These are phyloP conservation scores for Myotis planiceps DNA, from an alignment of 2,797 vertebrate species.

Conservation along the genomic window DNA sequence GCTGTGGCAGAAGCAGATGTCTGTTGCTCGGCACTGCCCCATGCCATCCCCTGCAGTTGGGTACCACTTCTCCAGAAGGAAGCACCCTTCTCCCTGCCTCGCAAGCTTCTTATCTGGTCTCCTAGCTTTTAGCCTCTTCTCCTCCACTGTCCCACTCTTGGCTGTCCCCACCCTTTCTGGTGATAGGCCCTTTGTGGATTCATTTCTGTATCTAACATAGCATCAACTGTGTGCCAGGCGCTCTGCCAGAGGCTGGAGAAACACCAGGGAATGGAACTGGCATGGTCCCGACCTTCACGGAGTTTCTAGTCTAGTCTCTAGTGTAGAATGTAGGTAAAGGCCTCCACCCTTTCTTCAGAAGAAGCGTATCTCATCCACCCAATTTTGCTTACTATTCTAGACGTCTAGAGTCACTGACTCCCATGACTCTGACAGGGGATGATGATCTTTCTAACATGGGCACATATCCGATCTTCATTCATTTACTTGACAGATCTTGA, in stretches of 20 bases:
- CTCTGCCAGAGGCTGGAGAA: background rate
- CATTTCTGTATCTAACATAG: background rate
- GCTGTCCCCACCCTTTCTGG: background rate
- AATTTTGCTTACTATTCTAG: background rate
- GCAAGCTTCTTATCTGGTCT: background rate
- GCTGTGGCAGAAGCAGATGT: background rate
- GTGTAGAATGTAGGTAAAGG: background rate
- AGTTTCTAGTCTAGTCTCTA: background rate
- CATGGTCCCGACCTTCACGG: background rate
- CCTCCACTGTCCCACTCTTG: background rate
- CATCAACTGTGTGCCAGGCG: background rate
- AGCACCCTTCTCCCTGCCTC: background rate
- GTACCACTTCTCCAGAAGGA: background rate
- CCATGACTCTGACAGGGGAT: background rate
- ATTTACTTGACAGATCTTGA: background rate
- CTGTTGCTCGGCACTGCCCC: background rate
- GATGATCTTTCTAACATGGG: background rate
- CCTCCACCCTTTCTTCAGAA: background rate
- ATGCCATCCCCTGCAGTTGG: rapidly evolving
- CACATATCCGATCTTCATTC: background rate
- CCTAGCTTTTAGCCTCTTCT: background rate
- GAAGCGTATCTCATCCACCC: background rate
- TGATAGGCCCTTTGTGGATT: background rate
- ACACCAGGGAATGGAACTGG: background rate
- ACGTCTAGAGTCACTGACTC: background rate